Percentiles rank a stretch among this genome's conserved stretches.
phyloP scores from a whole-genome alignment of 2,113 vertebrate genomes.

The Phodopus roborovskii region DNA sequence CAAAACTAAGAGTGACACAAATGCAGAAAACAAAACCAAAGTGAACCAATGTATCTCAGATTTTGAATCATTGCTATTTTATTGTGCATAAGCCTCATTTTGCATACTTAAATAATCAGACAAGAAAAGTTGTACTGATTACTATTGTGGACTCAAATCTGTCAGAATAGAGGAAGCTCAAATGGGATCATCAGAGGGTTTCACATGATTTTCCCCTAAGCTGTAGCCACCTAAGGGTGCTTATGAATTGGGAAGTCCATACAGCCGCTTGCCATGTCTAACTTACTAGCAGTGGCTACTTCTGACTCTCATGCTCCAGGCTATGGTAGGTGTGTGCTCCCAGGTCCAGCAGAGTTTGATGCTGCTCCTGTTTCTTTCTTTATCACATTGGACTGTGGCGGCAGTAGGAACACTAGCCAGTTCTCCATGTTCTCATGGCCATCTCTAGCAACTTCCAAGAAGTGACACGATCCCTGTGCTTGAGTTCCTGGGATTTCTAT shows the following conservation, averaged over 20 bases:
- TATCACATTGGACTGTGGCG: background rate
- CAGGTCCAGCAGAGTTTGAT: too few relatives aligned
- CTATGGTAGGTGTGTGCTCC: background rate
- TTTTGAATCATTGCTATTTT: background rate
- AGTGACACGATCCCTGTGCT: background rate
- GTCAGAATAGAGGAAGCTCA: background rate
- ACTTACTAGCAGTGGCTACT: background rate
- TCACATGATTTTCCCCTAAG: background rate
- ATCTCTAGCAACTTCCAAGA: background rate
- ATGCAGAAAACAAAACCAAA: constrained; percentile 12
- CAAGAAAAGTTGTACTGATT: background rate
- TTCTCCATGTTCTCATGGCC: background rate
- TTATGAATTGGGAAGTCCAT: background rate
- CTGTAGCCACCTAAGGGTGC: background rate
- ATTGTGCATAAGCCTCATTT: background rate
- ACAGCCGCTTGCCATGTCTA: background rate
- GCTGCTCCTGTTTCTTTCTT: background rate
- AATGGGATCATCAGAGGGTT: background rate
- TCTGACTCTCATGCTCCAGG: background rate
- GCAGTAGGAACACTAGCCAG: background rate
- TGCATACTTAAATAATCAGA: background rate
- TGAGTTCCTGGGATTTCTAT: background rate
- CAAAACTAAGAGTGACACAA: background rate
- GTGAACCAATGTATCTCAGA: background rate
- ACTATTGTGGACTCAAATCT: background rate